Base-by-base conservation (phyloP, 2,113 vertebrate genomes). In the Leptobrachium ailaonicum region DNA sequence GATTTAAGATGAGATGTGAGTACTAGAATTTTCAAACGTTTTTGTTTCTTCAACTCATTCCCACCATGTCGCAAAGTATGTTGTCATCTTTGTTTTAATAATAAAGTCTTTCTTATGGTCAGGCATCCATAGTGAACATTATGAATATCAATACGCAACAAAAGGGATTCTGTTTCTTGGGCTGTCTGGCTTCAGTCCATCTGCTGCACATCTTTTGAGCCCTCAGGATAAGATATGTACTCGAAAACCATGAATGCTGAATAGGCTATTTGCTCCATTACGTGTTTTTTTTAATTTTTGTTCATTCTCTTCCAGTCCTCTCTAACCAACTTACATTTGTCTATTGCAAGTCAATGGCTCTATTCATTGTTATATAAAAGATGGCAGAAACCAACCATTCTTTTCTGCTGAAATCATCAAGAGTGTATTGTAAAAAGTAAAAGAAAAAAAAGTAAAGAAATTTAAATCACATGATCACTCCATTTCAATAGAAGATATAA, bases 171-270 rank as follows among this genome's bases (percentile, higher is more conserved):
- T 41, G 66, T 77, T 77, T 69, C 66, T 44, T 76, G 41, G 32
- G 64, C 68, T 76, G 13, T 54, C 66, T 76, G 76, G 54, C 76
- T 77, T 4, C 4, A 32, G 42, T 77, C 66, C 76, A 77, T 77
- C 76, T 70, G 66, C 53, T 77, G 68, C 66, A 58, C 76, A 77
- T 77, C 66, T 77, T 43, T 43, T 69, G 14, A 77, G 53, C 66
- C 75, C 66, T 70, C n/a, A n/a, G 76, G 76, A 60, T 70, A 77
- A 20, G 11, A 62, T 77, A 68, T 70, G 66, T 77, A 40, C 41
- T 77, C 2, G 3, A 77, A 42, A 77, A 44, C 32, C 41, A 77
- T 77, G 76, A 77, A 77, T 77, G 11, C 76, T 77, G 76, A 70
- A 77, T 77, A 40, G 62, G 32, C 62, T 32, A 14, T 42, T 77